A percentile compares a stretch with the other conserved stretches of the same genome.
phyloP scores from a whole-genome alignment of 2,797 vertebrate species.

The Muraenolepis orangiensis region DNA sequence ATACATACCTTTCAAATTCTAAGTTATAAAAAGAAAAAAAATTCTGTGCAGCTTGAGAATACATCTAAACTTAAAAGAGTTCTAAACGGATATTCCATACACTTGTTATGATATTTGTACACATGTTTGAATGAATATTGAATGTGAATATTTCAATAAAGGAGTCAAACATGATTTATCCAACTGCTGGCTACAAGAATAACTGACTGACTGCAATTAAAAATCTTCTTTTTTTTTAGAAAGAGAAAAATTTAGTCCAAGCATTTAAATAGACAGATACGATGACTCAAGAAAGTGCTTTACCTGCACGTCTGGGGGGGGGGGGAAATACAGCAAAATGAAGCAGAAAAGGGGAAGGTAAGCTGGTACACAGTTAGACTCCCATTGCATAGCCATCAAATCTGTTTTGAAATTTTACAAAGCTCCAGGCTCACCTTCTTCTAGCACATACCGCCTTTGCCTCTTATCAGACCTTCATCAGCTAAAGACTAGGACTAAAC shows the following conservation, averaged over 20 bases:
- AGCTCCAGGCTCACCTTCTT: slow-evolving; percentile 68
- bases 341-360: slow-evolving; percentile 74
- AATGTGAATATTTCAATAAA: slow-evolving; percentile 66
- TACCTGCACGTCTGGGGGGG: slow-evolving; percentile 56
- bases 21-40: slow-evolving; percentile 56
- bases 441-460: slow-evolving; percentile 58
- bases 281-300: slow-evolving; percentile 67
- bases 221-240: slow-evolving; percentile 58
- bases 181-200: slow-evolving; percentile 66
- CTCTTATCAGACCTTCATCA: slow-evolving; percentile 42
- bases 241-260: slow-evolving; percentile 62
- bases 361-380: slow-evolving; percentile 80
- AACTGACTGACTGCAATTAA: slow-evolving; percentile 68
- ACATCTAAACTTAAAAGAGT: slow-evolving; percentile 76
- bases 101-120: slow-evolving; percentile 75
- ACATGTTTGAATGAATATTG: slow-evolving; percentile 70
- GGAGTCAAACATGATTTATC: slow-evolving; percentile 53
- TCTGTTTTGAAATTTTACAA: slow-evolving; percentile 71
- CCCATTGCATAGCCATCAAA: slow-evolving; percentile 81
- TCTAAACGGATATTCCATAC: slow-evolving; percentile 75
- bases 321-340: slow-evolving; percentile 68
- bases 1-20: slow-evolving; percentile 44
- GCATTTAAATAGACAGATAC: slow-evolving; percentile 65
- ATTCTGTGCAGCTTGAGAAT: slow-evolving; percentile 76
- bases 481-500: slow-evolving; percentile 59